A percentile compares a stretch with the other conserved stretches of the same genome.
phyloP scores from a whole-genome alignment of 2,797 vertebrate genomes.

The Sternarchorhynchus goeldii region DNA sequence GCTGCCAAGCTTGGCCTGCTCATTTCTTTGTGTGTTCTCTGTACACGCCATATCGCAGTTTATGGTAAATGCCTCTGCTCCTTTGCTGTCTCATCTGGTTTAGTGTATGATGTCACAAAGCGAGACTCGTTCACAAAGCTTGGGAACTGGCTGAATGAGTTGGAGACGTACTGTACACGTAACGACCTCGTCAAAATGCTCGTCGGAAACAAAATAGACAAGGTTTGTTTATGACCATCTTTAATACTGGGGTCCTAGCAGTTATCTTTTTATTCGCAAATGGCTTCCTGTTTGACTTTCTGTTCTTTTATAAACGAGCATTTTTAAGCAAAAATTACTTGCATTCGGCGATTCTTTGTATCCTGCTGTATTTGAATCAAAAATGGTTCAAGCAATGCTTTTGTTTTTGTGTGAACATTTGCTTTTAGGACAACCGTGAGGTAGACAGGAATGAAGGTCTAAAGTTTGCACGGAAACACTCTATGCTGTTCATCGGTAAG shows the following conservation, averaged over 20 bases:
- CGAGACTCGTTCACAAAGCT: conserved; percentile 93
- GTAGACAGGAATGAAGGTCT: conserved; percentile 96
- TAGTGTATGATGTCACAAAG: conserved; percentile 96
- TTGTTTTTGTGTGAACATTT: conserved; percentile 23
- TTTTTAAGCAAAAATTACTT: background rate
- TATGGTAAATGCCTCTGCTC: background rate
- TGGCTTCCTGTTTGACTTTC: background rate
- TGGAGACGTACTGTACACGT: conserved; percentile 97
- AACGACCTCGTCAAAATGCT: conserved; percentile 99
- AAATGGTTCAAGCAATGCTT: background rate
- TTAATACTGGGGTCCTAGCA: background rate
- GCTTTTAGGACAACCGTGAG: conserved; percentile 89
- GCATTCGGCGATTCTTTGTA: background rate
- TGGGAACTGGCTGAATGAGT: conserved; percentile 97
- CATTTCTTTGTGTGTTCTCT: too few species aligned
- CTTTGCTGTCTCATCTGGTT: background rate
- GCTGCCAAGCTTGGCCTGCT: too few species aligned
- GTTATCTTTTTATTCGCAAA: too few species aligned
- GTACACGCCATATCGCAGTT: too few species aligned
- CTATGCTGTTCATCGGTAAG: conserved; percentile 98
- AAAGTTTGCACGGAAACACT: conserved; percentile 97
- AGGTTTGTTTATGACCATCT: conserved; percentile 73
- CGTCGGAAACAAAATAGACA: conserved; percentile 98
- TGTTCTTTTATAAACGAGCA: background rate
- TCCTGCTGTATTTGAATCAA: background rate